Evolutionary conservation across 2,797 vertebrate genomes (phyloP), one percentile per base, ranked within the genome.

Genomic region (Sebastolobus alascanus): DNA sequence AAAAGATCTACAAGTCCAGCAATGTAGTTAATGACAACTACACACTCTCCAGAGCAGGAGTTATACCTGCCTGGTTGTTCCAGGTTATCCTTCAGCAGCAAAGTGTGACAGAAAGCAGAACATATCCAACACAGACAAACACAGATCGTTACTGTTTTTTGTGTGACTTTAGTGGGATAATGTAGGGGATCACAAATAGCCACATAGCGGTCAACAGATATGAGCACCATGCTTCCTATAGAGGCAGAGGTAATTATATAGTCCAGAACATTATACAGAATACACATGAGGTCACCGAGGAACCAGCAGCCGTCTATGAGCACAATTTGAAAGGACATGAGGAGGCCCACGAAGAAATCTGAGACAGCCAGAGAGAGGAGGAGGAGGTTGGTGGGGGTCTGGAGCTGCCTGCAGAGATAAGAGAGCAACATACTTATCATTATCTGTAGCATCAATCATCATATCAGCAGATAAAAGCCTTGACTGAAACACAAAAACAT

Each of bases 111-210:
- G 9, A 64, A 2, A 27, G 13, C 3, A 13, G 79, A 79, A 20
- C n/a, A 63, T 11, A 52, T 11, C 87, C 87, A 88, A 46, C 75
- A 84, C 13, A 88, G 3, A 40, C 37, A 71, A 13, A 73, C 13
- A n/a, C 46, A 75, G 7, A 77, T 20, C 18, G 29, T 5, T 8
- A 68, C 69, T 59, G 72, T 55, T 18, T 12, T 46, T 40, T 18
- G 13, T 31, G 73, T 86, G 22, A 84, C 40, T 65, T 63, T 82
- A 16, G 35, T 37, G 22, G 25, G 13, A n/a, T 84, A 86, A 37
- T 58, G 70, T 14, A 84, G 63, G 61, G 84, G 82, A 8, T 84
- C 56, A 37, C 79, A 89, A 61, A 61, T 61, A 61, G 18, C 59
- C 31, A 61, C 18, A 61, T 61, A 61, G 20, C 59, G 31, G 31